Evolutionary conservation across 2,888 invertebrate species (phyloP), one percentile per base, ranked within the genome.

Genomic region (Oxyscelio sp.): DNA sequence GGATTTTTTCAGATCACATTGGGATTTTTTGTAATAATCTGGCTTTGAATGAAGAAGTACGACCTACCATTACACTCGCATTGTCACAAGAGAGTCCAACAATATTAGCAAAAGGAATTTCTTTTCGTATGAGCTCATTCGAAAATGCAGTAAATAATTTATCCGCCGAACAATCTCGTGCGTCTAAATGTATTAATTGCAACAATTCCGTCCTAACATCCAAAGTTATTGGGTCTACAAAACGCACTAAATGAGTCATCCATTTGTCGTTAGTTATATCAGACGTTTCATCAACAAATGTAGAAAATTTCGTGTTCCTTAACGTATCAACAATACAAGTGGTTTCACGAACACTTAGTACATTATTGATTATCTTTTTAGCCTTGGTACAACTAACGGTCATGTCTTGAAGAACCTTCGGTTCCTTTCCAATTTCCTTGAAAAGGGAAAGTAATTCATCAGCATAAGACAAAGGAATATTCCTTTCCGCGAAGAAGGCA

Each of bases 191-290:
- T 6, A 77, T 48, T 0, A 77, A 5, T 27, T 77, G 19, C 4
- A 66, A 9, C 19, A 66, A 54, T 34, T 73, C 40, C 0, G 13
- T n/a, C 6, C 21, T 19, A 13, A 34, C n/a, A 0, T 4, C 0
- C 0, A 52, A 52, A 21, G 40, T 2, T 6, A 9, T 4, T 9
- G 50, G 48, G 0, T 77, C 40, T n/a, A 77, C 22, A 9, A 19
- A 68, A 8, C 59, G 45, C 1, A 52, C 78, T 5, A 50, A 22
- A 2, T 11, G 3, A 8, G 59, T 5, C 34, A 68, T 21, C 68
- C 50, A 78, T 52, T 78, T 78, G 5, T 68, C 40, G 31, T 78
- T 78, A 3, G 68, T 78, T 11, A 50, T 48, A 27, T 78, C 78
- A 2, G 78, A 50, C 1, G 50, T 68, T 40, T 78, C 68, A 27